Evolutionary conservation across 2,113 vertebrate genomes (phyloP), one percentile per base, ranked within the genome.

Genomic region (Conger conger): DNA sequence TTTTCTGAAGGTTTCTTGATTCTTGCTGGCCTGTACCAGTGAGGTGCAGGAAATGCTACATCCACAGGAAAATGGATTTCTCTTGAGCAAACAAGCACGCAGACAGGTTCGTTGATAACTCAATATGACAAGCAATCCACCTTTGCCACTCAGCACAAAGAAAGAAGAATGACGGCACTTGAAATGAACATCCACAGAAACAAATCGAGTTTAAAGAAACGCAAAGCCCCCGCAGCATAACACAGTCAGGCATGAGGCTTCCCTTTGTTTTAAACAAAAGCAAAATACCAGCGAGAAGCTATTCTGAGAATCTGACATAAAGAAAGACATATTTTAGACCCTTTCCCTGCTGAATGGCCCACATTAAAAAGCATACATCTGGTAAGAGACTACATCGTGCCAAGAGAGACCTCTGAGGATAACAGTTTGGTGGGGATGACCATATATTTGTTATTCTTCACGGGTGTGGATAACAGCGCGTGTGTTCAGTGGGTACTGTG

Each of bases 71-170:
- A 73, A 73, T 5, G 7, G n/a, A 73, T 73, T 73, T 73, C n/a
- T 33, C 9, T 73, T 30, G 63, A 1, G n/a, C 23, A 33, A 73
- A 33, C n/a, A 11, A 11, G 8, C 23, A n/a, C 27, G 33, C 63
- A 1, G 63, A 11, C 23, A 73, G 23, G 57, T 33, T 73, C 2
- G n/a, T 73, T 73, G 63, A 73, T 73, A 73, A 73, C 63, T 73
- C 63, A 73, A 33, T 73, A 73, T 73, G 63, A 73, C 63, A 73
- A 73, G 63, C 63, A 73, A 73, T 73, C 23, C 63, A 73, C 63
- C 63, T 33, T 73, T 73, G n/a, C 63, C 63, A 73, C 8, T 7
- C 0, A n/a, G n/a, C 63, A 73, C 63, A 73, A 73, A 33, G n/a
- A 11, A 33, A 33, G 63, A 73, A 73, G n/a, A 73, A n/a, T 30